Evolutionary conservation across 2,113 vertebrate species (phyloP), one percentile per base, ranked within the genome.

Genomic region (Aegithalos caudatus): DNA sequence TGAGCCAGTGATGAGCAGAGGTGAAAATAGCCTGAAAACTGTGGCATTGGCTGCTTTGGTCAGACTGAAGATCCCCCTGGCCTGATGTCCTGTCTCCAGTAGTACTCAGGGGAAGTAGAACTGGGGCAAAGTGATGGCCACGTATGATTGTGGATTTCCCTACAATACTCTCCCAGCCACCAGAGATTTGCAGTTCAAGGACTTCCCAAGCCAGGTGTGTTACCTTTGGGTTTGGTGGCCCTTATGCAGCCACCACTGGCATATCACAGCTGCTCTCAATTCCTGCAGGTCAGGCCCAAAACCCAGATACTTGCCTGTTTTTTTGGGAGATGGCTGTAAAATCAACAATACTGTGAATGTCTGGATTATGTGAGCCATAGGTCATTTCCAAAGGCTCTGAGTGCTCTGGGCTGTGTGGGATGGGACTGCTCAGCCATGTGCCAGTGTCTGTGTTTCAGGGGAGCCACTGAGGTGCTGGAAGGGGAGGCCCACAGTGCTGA

Each of bases 121-220:
- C 78, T 29, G 27, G 45, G 33, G 5, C 28, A 57, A 40, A 14
- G 16, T 19, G 24, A 23, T 81, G 54, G 25, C 71, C 45, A 17
- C 1, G 0, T n/a, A 29, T 0, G 1, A 8, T 51, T 17, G 10
- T 58, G 31, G 23, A 5, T 76, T 77, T 69, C 37, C 33, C 31
- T 73, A 6, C 10, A 14, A 3, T 62, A n/a, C 23, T 47, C 60
- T 57, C 16, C 44, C 61, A 71, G 37, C 15, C 51, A 56, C 40
- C 33, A 44, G 82, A 0, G 4, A 8, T 85, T 53, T 81, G 60
- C 56, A 61, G 33, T 33, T 72, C 0, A 1, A 61, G 81, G 28
- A 19, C 28, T 81, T 73, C 54, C 40, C 13, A 65, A 54, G 24
- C 21, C 19, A n/a, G 13, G 12, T 33, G 8, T 18, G n/a, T 65